Evolutionary conservation across 2,113 vertebrate species (phyloP).

Genomic region (Poecile atricapillus): DNA sequence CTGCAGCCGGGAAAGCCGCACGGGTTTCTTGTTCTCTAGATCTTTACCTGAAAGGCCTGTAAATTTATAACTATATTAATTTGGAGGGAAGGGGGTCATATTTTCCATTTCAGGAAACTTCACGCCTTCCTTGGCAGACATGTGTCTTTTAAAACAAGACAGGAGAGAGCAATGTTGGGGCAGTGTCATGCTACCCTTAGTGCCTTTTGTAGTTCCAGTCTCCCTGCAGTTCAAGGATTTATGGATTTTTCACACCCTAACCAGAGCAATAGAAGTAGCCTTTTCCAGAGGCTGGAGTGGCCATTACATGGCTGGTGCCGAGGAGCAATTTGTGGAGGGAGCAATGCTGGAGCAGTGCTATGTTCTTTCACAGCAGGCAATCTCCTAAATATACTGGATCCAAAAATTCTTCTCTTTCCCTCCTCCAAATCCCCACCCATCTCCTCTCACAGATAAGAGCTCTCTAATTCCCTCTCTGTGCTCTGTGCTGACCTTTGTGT

Average conservation of each 20-base stretch:
- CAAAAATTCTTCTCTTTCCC: not conserved
- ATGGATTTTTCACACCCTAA: not conserved
- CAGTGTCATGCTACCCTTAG: rapidly evolving
- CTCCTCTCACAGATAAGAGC: not conserved
- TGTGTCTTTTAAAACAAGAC: not conserved
- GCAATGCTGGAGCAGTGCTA: not conserved
- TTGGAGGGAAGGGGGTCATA: not conserved
- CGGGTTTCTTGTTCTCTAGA: too few species aligned
- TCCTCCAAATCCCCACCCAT: not conserved
- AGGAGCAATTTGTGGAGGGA: not conserved
- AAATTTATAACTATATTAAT: not conserved
- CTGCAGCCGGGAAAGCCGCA: not conserved
- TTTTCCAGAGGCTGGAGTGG: not conserved
- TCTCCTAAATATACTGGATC: not conserved
- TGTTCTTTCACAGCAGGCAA: not conserved
- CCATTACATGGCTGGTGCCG: not conserved
- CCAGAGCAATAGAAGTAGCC: not conserved
- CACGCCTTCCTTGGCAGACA: not conserved
- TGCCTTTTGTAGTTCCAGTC: not conserved
- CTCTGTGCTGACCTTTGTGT: not conserved
- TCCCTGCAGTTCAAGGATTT: not conserved
- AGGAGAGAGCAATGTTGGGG: not conserved
- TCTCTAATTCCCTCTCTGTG: not conserved
- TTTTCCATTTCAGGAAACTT: not conserved
- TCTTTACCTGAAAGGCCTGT: not conserved